phyloP scores from a whole-genome alignment of 2,797 vertebrate species.

The Chelon auratus region DNA sequence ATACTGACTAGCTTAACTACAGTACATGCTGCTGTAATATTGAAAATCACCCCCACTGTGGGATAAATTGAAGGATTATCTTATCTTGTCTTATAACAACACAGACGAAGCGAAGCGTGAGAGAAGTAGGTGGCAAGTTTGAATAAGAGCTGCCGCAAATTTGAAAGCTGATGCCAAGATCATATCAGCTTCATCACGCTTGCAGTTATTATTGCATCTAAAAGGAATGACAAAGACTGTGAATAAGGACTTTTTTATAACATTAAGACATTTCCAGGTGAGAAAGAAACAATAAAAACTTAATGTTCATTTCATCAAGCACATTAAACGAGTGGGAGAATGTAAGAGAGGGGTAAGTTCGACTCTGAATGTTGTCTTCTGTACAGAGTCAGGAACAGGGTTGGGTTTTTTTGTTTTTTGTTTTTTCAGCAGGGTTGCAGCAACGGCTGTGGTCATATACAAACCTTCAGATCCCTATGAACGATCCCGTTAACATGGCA shows the following conservation, averaged over 20 bases:
- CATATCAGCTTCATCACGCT: neutral
- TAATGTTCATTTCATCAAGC: neutral
- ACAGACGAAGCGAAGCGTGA: neutral
- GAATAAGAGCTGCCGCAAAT: neutral
- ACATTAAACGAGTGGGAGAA: neutral
- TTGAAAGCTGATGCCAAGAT: conserved; percentile 26
- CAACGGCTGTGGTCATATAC: conserved; percentile 60
- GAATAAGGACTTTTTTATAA: neutral
- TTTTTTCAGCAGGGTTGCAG: conserved; percentile 16
- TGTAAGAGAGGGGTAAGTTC: neutral
- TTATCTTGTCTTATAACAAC: neutral
- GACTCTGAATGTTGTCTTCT: conserved; percentile 14
- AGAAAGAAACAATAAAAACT: neutral
- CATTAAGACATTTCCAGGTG: neutral
- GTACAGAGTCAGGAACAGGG: conserved; percentile 1
- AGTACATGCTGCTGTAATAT: no score
- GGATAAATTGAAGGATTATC: no score
- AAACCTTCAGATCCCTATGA: conserved; percentile 92
- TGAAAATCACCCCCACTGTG: no score
- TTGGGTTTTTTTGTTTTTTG: neutral
- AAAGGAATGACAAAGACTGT: neutral
- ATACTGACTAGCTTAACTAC: conserved; percentile 5
- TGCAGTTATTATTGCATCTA: neutral
- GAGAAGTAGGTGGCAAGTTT: conserved; percentile 1
- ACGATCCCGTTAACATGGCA: conserved; percentile 92